Conservation (phyloP, 2,888 invertebrate genomes). For the Mythimna impura region DNA sequence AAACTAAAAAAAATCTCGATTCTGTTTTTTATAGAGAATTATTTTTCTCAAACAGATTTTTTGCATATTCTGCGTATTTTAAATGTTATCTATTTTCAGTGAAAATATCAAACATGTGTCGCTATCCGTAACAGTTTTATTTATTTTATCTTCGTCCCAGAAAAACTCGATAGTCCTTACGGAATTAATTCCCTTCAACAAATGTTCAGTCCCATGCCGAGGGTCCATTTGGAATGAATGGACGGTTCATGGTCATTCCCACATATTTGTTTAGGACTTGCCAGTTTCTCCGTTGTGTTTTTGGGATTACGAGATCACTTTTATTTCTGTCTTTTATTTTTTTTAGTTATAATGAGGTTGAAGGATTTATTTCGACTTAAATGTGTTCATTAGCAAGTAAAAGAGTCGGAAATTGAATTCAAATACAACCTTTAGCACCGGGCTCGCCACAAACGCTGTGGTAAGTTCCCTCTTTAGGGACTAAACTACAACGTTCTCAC, state of each 20-base stretch:
- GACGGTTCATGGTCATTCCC: slow-evolving; percentile 59
- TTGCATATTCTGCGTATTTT: too few species aligned
- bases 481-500: too few species aligned
- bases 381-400: background rate
- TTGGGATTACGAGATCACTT: slow-evolving; percentile 62
- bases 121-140: slow-evolving; percentile 31
- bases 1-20: too few species aligned
- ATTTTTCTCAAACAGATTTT: too few species aligned
- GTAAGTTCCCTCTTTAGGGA: too few species aligned
- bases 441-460: too few species aligned
- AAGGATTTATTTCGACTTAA: background rate
- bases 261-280: slow-evolving; percentile 65
- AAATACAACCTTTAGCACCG: too few species aligned
- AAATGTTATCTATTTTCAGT: background rate
- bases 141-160: slow-evolving; percentile 44
- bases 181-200: slow-evolving; percentile 64
- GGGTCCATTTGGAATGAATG: slow-evolving; percentile 64
- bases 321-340: slow-evolving; percentile 50
- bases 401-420: background rate
- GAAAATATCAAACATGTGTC: slow-evolving; percentile 7
- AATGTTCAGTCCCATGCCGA: slow-evolving; percentile 62
- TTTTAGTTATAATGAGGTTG: slow-evolving; percentile 40
- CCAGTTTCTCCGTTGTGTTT: slow-evolving; percentile 57
- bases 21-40: too few species aligned
- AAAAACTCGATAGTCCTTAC: slow-evolving; percentile 55